phyloP scores from a whole-genome alignment of 2,797 vertebrate genomes.

The Antennarius maculatus region DNA sequence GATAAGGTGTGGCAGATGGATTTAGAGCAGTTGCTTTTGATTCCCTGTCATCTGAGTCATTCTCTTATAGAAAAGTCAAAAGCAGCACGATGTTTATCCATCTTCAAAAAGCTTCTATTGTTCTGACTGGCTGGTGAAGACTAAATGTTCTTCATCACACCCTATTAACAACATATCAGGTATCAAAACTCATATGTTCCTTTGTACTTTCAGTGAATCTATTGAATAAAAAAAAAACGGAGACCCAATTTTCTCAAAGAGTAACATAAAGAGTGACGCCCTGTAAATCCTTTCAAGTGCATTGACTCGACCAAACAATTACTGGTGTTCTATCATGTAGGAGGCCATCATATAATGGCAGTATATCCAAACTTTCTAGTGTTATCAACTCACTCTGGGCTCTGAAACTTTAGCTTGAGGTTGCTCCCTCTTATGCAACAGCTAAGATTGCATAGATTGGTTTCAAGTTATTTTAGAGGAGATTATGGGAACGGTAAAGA shows the following conservation, averaged over 20 bases:
- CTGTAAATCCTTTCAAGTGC: constrained; percentile 17
- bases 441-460: constrained; percentile 21
- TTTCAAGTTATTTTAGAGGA: constrained; percentile 12
- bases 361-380: constrained; percentile 52
- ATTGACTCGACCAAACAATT: constrained; percentile 35
- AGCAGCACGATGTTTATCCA: not conserved
- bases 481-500: constrained; percentile 2
- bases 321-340: constrained; percentile 50
- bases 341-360: constrained; percentile 31
- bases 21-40: not conserved
- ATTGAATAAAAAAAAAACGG: too few relatives aligned
- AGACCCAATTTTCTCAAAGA: constrained; percentile 3
- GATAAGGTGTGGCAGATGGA: not conserved
- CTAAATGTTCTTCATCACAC: not conserved
- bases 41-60: too few relatives aligned
- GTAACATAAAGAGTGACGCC: constrained; percentile 22
- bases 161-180: too few relatives aligned
- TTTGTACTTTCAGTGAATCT: constrained; percentile 4
- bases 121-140: too few relatives aligned
- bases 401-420: constrained; percentile 49
- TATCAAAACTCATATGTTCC: too few relatives aligned
- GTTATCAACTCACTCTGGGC: constrained; percentile 34
- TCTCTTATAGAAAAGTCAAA: too few relatives aligned
- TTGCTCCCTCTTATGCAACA: constrained; percentile 44
- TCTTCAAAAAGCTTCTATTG: not conserved